These are phyloP conservation scores for Venturia canescens DNA, from an alignment of 1,140 invertebrate species.

Conservation along the genomic window DNA sequence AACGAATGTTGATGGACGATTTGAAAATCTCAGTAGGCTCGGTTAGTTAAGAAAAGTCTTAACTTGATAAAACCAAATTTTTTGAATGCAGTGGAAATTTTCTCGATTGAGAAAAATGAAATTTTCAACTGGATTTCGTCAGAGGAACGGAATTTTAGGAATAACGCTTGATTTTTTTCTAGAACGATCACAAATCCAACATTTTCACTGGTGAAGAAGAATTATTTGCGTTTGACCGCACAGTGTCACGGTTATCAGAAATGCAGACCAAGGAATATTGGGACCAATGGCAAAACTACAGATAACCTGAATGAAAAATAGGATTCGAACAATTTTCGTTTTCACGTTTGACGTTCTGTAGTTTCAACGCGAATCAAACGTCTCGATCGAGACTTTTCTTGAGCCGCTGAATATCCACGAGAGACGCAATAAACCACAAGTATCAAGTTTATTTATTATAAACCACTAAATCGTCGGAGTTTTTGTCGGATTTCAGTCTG, in stretches of 20 bases:
- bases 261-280: conserved; percentile 97
- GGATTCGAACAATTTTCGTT: not conserved
- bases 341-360: not conserved
- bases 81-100: no score
- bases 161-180: conserved; percentile 47
- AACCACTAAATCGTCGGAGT: no score
- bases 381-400: not conserved
- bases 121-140: not conserved
- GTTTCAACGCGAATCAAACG: not conserved
- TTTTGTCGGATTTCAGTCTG: no score
- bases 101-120: no score
- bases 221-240: conserved; percentile 96
- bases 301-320: conserved; percentile 57
- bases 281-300: conserved; percentile 85
- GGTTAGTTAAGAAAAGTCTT: conserved; percentile 65
- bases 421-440: no score
- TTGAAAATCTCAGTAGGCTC: conserved; percentile 84
- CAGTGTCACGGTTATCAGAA: conserved; percentile 93
- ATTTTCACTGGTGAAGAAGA: conserved; percentile 99
- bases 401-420: no score
- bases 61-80: not conserved
- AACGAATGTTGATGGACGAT: conserved; percentile 95
- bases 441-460: no score
- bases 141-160: not conserved
- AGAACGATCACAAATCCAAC: conserved; percentile 85